Evolutionary conservation across 2,797 vertebrate genomes (phyloP), one percentile per base, ranked within the genome.

Genomic region (Lacerta viridis): DNA sequence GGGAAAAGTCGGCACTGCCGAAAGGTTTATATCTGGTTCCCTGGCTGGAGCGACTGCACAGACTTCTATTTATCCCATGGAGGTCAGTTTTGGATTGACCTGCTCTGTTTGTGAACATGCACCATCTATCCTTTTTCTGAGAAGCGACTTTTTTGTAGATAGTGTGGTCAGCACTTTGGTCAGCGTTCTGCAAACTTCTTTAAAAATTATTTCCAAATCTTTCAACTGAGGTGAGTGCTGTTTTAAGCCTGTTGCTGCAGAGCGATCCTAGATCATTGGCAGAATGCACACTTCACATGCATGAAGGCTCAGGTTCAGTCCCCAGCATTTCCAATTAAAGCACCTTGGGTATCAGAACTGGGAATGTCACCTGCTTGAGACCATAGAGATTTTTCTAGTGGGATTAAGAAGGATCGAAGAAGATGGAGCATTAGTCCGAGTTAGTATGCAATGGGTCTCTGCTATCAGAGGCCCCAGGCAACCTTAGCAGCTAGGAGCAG

Each of bases 1-100:
- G 55, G 98, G 98, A 18, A 98, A 98, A 80, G 20, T 99, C 84
- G 94, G 96, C 88, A 97, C 97, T 0, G 90, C 97, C 4, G 98
- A 99, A 91, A 98, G 99, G 96, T 99, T 99, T 94, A 91, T 99
- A 41, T 98, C 99, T 27, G 99, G 99, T 87, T 99, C 99, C 1
- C 94, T 99, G 95, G 99, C 99, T 71, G 99, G 99, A 94, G 98
- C 98, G 87, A 98, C 98, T 0, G 98, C 99, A 29, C 99, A 99
- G 94, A 99, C 99, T 0, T 97, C 97, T 90, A 99, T 99, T 95
- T 99, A 99, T 92, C 99, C 99, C 74, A 98, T 99, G 98, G 98
- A 99, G 98, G 98, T 98, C 95, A 96, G 96, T 75, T 86, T 41
- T 87, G 85, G 77, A 87, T 17, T 15, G 50, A 88, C 82, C 66